Conservation (phyloP, 2,113 vertebrate genomes). For the Forbesichthys papilliferus region DNA sequence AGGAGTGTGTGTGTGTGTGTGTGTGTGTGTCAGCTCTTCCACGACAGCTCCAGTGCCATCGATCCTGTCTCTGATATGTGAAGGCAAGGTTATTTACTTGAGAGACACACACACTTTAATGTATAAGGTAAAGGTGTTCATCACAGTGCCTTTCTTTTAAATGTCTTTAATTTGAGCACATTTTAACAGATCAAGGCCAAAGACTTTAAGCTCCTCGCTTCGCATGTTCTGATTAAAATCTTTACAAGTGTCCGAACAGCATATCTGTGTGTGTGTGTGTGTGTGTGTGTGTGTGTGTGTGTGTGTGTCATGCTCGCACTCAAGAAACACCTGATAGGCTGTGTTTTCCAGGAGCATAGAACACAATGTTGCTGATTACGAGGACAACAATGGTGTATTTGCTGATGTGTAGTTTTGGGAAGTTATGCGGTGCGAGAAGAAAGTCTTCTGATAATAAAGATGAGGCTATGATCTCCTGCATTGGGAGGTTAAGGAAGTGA, state of each 20-base stretch:
- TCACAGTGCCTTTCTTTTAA: slow-evolving; percentile 7
- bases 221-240: slow-evolving; percentile 33
- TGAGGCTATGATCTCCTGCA: slow-evolving; percentile 18
- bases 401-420: not conserved
- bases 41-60: slow-evolving; percentile 34
- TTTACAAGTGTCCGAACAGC: slow-evolving; percentile 26
- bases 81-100: too few relatives aligned
- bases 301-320: too few relatives aligned
- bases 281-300: too few relatives aligned
- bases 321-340: slow-evolving; percentile 17
- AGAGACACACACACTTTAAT: too few relatives aligned
- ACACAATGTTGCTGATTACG: slow-evolving; percentile 7
- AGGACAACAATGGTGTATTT: not conserved
- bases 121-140: not conserved
- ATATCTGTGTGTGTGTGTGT: too few relatives aligned
- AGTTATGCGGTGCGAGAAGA: not conserved
- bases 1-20: slow-evolving; percentile 43
- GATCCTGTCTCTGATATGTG: slow-evolving; percentile 27
- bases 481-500: slow-evolving; percentile 12
- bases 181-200: slow-evolving; percentile 38
- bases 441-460: slow-evolving; percentile 2
- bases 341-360: not conserved
- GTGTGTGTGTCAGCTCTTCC: slow-evolving; percentile 41
- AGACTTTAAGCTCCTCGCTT: slow-evolving; percentile 3
- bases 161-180: slow-evolving; percentile 26